Base-by-base conservation (phyloP, 2,113 vertebrate genomes). In the Zapus hudsonius region DNA sequence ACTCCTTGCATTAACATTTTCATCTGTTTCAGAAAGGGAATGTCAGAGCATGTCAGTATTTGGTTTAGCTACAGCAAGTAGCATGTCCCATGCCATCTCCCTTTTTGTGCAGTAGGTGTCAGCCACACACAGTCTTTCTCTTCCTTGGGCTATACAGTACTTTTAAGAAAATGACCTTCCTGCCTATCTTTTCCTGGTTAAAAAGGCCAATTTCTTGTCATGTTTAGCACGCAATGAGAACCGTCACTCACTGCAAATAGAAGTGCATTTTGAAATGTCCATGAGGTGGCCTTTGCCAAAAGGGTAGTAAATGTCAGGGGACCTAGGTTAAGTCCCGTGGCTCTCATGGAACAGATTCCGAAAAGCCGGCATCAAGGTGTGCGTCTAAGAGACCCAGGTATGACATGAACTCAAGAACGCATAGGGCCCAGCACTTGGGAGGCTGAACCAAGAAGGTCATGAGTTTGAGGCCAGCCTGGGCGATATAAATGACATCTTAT, bases 81-180 rank as follows among this genome's bases (percentile, higher is more conserved):
- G 64, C 36, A 20, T 31, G 40, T 57, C 29, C 36, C 69, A 12
- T 40, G 89, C 59, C 66, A 72, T 93, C 47, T 75, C 92, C 55
- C 33, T 87, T 3, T 86, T 38, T 61, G 27, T 59, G 38, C 96
- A 93, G 93, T 90, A 97, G 96, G 85, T 95, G 97, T 95, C 96
- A 96, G 95, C 70, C 95, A 95, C 66, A 83, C 87, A 95, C 85
- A 96, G 78, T 36, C 76, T 91, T 96, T 95, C 80, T 89, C 67
- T 93, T 83, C 2, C 55, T 67, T 69, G 84, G 27, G 76, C 7
- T 38, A 11, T 9, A 19, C 25, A 64, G 66, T 11, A 17, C 57
- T 81, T 42, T 8, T 47, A 52, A 92, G 86, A 84, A 83, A 94
- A 57, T 0, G 0, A 80, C 66, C 19, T 66, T 93, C n/a, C 69